Evolutionary conservation across 2,888 invertebrate species (phyloP), one percentile per base, ranked within the genome.

Genomic region (Alviniconcha strummeri): DNA sequence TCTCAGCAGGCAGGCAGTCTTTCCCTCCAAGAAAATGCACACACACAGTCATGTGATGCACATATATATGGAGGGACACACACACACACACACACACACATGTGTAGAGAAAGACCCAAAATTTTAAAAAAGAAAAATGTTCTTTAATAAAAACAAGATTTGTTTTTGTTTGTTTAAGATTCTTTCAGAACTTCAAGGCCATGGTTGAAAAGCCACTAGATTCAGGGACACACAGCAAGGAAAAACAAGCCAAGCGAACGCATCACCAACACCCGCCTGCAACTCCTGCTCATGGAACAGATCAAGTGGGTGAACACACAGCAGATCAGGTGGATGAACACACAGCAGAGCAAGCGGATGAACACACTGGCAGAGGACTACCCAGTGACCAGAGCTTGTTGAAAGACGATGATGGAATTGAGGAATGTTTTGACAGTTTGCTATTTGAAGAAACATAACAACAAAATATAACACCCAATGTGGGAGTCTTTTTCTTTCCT

Each of bases 171-270:
- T 82, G 64, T 82, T 76, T 9, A 79, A 86, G 86, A 71, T 85
- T 86, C 80, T 86, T 81, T 56, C 36, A 76, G 7, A 84, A 85
- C 74, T 80, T 85, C 55, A 85, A 86, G 71, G 72, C 36, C n/a
- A 74, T 83, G 83, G 76, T 83, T 71, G 76, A 74, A 67, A 69
- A 64, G 9, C 55, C 60, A 11, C 36, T 80, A 17, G 60, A 74
- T 54, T 7, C 57, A 57, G 67, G n/a, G 56, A 75, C 69, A 55
- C 17, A 55, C 13, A 69, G 57, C 15, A 75, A 83, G 74, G 19
- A 60, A n/a, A 79, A 72, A 67, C 56, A 54, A 19, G n/a, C 80
- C 36, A 36, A 36, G 36, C 36, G 36, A 36, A 36, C 36, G 3
- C 36, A 36, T 36, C 36, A 36, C 36, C 36, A 36, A 36, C 36